Percentiles rank a stretch among this genome's conserved stretches.
phyloP scores from a whole-genome alignment of 2,113 vertebrate genomes.

The Aleadryas rufinucha region DNA sequence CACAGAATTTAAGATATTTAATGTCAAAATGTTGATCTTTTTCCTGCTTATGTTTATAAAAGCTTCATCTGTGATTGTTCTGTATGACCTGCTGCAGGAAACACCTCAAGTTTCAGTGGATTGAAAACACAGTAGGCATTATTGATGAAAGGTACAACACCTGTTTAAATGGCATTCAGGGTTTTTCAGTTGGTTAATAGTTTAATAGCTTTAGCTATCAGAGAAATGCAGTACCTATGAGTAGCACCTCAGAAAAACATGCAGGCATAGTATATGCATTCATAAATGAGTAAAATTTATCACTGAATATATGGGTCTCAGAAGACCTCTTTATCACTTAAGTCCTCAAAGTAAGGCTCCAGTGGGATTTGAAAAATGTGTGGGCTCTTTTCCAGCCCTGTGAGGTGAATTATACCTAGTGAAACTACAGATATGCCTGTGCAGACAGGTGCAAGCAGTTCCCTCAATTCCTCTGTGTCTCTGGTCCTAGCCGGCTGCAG shows the following conservation, averaged over 20 bases:
- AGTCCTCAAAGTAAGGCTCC: not conserved
- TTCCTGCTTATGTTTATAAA: not conserved
- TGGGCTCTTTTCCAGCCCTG: not conserved
- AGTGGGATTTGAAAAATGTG: not conserved
- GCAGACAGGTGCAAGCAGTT: slow-evolving; percentile 26
- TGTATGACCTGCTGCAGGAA: not conserved
- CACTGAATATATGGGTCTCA: not conserved
- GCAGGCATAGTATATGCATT: not conserved
- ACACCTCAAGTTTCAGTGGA: not conserved
- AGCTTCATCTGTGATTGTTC: not conserved
- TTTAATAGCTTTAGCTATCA: not conserved
- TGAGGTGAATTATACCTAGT: slow-evolving; percentile 8
- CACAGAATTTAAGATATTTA: not conserved
- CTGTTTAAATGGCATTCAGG: not conserved
- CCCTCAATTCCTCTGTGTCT: not conserved
- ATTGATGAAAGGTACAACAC: not conserved
- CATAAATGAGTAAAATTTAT: not conserved
- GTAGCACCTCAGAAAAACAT: not conserved
- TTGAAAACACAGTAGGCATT: not conserved
- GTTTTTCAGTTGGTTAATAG: not conserved
- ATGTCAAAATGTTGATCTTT: not conserved
- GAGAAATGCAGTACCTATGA: not conserved
- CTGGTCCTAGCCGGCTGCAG: not conserved
- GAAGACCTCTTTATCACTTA: not conserved
- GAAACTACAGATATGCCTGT: not conserved